Conservation (phyloP, 2,797 vertebrate genomes). For the Rhabdomys pumilio region DNA sequence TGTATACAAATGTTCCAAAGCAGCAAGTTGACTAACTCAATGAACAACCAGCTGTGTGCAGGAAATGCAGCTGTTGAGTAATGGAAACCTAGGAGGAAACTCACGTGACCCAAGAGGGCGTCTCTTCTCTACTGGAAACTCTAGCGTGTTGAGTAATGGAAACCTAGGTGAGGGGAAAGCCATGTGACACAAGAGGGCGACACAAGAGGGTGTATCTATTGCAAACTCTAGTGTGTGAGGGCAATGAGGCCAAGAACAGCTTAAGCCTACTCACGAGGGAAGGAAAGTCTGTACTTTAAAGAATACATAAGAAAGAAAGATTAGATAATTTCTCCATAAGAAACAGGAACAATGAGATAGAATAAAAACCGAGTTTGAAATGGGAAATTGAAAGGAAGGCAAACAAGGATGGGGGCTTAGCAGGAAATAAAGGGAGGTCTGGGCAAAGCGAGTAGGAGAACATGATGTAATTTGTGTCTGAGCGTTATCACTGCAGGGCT, state of each 20-base stretch:
- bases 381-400: background rate
- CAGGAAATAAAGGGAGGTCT: background rate
- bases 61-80: background rate
- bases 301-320: background rate
- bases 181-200: too few relatives aligned
- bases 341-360: background rate
- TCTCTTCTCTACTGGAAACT: background rate
- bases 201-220: too few relatives aligned
- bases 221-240: background rate
- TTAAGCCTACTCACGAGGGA: background rate
- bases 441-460: background rate
- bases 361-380: background rate
- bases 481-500: background rate
- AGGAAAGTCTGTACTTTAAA: background rate
- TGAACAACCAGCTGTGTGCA: constrained; percentile 11
- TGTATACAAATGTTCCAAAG: constrained; percentile 44
- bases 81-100: background rate
- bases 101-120: background rate
- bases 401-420: background rate
- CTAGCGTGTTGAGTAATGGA: too few relatives aligned
- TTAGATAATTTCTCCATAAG: background rate
- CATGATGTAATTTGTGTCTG: background rate
- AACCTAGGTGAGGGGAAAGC: too few relatives aligned
- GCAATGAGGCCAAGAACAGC: background rate
- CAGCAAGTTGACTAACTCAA: background rate